Evolutionary conservation across 2,888 invertebrate genomes (phyloP).

Genomic region (Nemoura dubitans): DNA sequence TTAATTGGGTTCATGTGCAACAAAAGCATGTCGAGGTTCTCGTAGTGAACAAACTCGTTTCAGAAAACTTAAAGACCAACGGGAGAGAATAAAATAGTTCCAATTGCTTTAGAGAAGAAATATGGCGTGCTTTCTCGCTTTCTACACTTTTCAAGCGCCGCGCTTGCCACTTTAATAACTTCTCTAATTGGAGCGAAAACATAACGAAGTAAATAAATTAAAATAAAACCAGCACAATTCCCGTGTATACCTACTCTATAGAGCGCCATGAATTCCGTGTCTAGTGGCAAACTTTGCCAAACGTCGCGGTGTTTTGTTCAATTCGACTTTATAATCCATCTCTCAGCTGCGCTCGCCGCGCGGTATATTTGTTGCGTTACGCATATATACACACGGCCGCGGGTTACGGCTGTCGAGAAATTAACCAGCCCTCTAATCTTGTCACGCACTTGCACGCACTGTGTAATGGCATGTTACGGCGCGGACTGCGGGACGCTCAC

Average conservation of each 20-base stretch:
- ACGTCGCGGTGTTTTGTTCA: background rate
- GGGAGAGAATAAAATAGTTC: background rate
- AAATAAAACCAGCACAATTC: background rate
- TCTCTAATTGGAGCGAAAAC: background rate
- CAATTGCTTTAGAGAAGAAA: too few relatives aligned
- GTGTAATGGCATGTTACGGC: slow-evolving; percentile 4
- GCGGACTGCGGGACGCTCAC: background rate
- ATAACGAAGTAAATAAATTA: background rate
- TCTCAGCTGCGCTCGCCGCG: background rate
- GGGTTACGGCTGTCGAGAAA: background rate
- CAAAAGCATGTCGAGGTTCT: background rate
- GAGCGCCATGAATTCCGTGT: too few relatives aligned
- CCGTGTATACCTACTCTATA: background rate
- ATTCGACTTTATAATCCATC: background rate
- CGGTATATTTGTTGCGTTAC: background rate
- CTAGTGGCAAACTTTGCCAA: background rate
- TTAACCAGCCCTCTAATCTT: slow-evolving; percentile 12
- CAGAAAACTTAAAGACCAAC: background rate
- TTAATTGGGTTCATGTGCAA: background rate
- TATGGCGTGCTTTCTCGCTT: too few relatives aligned
- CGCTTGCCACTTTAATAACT: background rate
- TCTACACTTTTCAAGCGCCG: background rate
- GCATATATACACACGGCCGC: background rate
- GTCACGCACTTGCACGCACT: background rate
- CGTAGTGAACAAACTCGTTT: background rate